Evolutionary conservation across 2,113 vertebrate genomes (phyloP), one percentile per base, ranked within the genome.

Genomic region (Petromus typicus): DNA sequence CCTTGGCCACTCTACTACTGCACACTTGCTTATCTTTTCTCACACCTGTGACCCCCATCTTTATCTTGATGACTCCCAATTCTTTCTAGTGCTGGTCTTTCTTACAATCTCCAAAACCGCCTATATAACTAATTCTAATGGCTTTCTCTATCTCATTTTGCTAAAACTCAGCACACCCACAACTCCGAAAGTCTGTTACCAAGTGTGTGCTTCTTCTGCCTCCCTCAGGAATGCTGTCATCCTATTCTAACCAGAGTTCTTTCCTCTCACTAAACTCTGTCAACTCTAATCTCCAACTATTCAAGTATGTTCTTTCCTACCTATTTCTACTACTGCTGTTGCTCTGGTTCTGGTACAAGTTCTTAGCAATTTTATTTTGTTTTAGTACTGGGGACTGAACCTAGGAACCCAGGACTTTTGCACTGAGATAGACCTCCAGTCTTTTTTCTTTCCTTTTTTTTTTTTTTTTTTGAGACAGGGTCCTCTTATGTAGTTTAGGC

Each of bases 181-280:
- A 92, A 81, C 14, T 43, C 67, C 40, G 84, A 89, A 40, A 83
- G 80, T 32, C 27, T 43, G 43, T 32, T 69, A 57, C 59, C 45
- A 86, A 54, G 16, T 27, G 13, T 37, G 11, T 75, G 75, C 59
- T 59, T 67, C 54, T 81, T 83, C 59, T 30, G n/a, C 20, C 40
- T 89, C 73, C 37, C 37, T 54, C 22, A 12, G 34, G 66, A 88
- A 88, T 30, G 64, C 27, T 40, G 37, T 22, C 11, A 32, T 73
- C 40, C 66, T 43, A 90, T 48, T 79, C 30, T 76, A 57, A 48
- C 27, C 51, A 73, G 79, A 95, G 90, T 64, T 90, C 45, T 71
- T 88, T 73, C n/a, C 69, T 95, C 73, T 89, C 34, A 89, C 16
- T 20, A 91, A 95, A 81, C 34, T 25, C 85, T 76, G 11, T 40